Evolutionary conservation across 2,797 vertebrate genomes (phyloP).

Genomic region (Erethizon dorsatum): DNA sequence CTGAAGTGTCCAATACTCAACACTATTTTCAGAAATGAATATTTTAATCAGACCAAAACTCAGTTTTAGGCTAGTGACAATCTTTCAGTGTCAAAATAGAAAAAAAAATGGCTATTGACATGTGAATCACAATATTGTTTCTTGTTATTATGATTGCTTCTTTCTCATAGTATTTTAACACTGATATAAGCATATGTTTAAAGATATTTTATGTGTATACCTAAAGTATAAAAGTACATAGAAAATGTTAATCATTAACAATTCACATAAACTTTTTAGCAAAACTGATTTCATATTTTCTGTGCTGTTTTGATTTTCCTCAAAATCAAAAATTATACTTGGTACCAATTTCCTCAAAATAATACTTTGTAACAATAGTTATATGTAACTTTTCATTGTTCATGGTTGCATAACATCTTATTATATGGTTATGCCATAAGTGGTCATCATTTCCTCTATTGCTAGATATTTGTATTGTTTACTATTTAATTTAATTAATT

Average conservation of each 20-base stretch:
- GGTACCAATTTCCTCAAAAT: neutral
- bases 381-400: neutral
- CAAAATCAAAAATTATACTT: neutral
- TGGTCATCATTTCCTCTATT: neutral
- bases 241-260: neutral
- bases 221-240: neutral
- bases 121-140: neutral
- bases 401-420: neutral
- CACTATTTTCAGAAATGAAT: constrained; percentile 19
- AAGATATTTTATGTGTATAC: neutral
- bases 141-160: neutral
- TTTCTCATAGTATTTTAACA: neutral
- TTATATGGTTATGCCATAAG: neutral
- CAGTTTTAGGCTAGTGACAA: neutral
- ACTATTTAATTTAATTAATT: neutral
- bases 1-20: neutral
- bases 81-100: neutral
- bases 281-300: neutral
- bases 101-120: neutral
- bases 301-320: neutral
- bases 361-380: neutral
- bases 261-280: neutral
- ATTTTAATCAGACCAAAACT: neutral
- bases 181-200: neutral
- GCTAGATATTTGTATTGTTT: neutral